Percentiles rank a stretch among this genome's conserved stretches.
Evolutionary conservation across 37 sponge, comb jelly and placozoan genomes (phyloP).

Genomic region (Cladorhizidae sp.): DNA sequence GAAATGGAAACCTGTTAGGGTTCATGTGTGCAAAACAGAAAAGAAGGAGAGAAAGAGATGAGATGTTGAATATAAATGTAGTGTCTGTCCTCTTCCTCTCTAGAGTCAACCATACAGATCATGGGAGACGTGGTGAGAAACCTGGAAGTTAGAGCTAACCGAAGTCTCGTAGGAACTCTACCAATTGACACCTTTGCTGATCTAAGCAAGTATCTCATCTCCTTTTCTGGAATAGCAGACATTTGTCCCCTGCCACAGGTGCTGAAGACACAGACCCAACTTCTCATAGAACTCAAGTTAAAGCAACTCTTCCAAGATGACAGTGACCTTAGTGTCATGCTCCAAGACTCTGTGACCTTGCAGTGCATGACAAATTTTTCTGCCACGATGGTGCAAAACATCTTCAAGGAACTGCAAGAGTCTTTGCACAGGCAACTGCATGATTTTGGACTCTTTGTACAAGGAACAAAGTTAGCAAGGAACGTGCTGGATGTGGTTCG

Average conservation of each 20-base stretch:
- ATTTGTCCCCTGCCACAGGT: slow-evolving; percentile 27
- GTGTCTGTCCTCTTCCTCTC: neutral
- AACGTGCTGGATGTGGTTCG: neutral
- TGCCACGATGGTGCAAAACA: neutral
- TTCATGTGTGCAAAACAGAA: too few relatives aligned
- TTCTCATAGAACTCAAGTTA: neutral
- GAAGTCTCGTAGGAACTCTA: neutral
- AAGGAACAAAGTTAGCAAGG: slow-evolving; percentile 13
- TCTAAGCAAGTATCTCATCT: slow-evolving; percentile 26
- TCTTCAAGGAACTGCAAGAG: neutral
- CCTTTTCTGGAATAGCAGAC: slow-evolving; percentile 21
- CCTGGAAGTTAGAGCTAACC: neutral
- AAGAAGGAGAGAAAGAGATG: too few relatives aligned
- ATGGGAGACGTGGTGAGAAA: neutral
- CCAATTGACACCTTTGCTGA: slow-evolving; percentile 14
- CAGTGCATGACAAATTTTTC: slow-evolving; percentile 25
- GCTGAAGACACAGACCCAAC: neutral
- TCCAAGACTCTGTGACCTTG: neutral
- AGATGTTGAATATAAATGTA: too few relatives aligned
- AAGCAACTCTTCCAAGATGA: neutral
- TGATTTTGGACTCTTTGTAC: slow-evolving; percentile 9
- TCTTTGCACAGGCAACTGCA: slow-evolving; percentile 20
- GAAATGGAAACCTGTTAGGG: too few relatives aligned
- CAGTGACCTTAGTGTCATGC: neutral
- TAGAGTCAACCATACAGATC: neutral